A percentile compares a stretch with the other conserved stretches of the same genome.
Conservation (phyloP, 2,113 vertebrate genomes). For the Otis tarda region DNA sequence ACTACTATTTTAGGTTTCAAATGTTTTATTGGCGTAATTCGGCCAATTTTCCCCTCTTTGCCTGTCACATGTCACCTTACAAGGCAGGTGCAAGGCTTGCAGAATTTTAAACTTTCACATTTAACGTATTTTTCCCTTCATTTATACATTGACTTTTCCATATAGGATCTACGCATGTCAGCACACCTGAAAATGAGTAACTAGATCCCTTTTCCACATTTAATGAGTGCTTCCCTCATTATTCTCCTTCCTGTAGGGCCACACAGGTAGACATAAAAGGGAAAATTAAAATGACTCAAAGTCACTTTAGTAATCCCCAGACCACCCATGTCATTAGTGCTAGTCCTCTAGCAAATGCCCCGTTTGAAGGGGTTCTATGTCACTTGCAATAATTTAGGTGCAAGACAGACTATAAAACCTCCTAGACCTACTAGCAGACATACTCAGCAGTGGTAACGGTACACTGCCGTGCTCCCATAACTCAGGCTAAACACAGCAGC, state of each 20-base stretch:
- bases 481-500: constrained; percentile 2
- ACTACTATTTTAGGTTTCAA: neutral
- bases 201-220: constrained; percentile 50
- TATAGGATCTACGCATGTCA: neutral
- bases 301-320: constrained; percentile 37
- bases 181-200: constrained; percentile 62
- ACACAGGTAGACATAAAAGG: constrained; percentile 65
- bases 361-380: constrained; percentile 27
- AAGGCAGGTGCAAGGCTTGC: constrained; percentile 40
- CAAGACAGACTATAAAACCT: constrained; percentile 44
- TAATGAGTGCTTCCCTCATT: constrained; percentile 64
- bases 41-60: neutral
- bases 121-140: constrained; percentile 7
- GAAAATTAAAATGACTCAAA: constrained; percentile 57
- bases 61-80: neutral
- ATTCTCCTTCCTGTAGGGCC: constrained; percentile 44
- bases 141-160: constrained; percentile 33
- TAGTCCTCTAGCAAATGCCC: constrained; percentile 17
- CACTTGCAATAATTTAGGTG: constrained; percentile 44
- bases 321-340: constrained; percentile 48
- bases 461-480: neutral
- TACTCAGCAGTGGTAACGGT: neutral
- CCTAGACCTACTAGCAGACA: neutral
- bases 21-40: neutral
- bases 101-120: constrained; percentile 9